Evolutionary conservation across 2,888 invertebrate genomes (phyloP).

Genomic region (Gerris lacustris): DNA sequence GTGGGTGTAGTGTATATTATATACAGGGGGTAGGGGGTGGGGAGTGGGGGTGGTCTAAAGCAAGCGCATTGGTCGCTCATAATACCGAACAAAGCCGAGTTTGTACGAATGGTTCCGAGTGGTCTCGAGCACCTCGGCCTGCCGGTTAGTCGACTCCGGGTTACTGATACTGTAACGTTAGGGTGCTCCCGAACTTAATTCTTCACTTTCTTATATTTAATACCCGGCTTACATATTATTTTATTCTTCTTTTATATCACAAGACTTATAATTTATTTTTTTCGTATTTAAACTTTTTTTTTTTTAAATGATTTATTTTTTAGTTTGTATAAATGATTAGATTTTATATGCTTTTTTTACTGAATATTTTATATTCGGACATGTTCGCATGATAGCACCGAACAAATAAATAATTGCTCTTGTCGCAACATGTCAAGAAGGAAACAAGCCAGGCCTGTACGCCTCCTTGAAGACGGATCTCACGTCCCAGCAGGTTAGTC

Average conservation of each 20-base stretch:
- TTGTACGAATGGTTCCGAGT: not conserved
- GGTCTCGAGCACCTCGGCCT: not conserved
- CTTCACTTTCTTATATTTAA: not conserved
- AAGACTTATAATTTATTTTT: not conserved
- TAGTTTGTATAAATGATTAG: too few species aligned
- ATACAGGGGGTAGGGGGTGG: not conserved
- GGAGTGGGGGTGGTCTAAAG: not conserved
- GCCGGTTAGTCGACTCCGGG: conserved; percentile 3
- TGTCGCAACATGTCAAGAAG: conserved; percentile 40
- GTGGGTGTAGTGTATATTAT: conserved; percentile 3
- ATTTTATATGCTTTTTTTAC: too few species aligned
- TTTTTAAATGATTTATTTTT: not conserved
- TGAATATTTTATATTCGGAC: too few species aligned
- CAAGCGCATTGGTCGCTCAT: conserved; percentile 6
- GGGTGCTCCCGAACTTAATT: not conserved
- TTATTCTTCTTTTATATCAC: not conserved
- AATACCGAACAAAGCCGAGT: not conserved
- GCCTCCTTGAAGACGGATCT: conserved; percentile 40
- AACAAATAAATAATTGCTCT: too few species aligned
- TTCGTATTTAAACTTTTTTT: not conserved
- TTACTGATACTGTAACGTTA: not conserved
- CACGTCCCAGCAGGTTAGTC: conserved; percentile 31
- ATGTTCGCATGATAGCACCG: too few species aligned
- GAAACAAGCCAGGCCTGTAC: conserved; percentile 44
- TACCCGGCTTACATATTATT: not conserved